Conservation (phyloP, 2,888 invertebrate genomes). For the Cantharis flavilabris region DNA sequence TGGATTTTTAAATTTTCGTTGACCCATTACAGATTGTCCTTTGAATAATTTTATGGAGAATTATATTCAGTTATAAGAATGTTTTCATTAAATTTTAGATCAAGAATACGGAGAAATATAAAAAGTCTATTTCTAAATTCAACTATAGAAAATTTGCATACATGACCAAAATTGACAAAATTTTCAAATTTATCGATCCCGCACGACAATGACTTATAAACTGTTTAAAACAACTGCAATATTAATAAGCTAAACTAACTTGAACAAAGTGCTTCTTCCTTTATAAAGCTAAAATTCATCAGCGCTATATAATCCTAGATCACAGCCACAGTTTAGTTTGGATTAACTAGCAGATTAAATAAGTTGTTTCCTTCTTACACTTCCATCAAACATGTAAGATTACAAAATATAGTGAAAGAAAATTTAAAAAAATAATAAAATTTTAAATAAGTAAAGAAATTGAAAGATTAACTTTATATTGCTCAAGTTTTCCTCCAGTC, state of each 20-base stretch:
- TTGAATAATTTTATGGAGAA: too few relatives aligned
- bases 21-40: too few relatives aligned
- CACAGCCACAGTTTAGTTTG: constrained; percentile 42
- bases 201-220: constrained; percentile 17
- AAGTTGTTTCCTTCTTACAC: constrained; percentile 26
- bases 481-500: neutral
- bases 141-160: neutral
- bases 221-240: constrained; percentile 26
- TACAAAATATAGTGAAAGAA: neutral
- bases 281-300: constrained; percentile 44
- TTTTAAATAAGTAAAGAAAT: neutral
- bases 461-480: neutral
- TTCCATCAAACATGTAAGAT: constrained; percentile 15
- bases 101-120: too few relatives aligned
- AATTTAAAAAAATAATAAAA: neutral
- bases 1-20: too few relatives aligned
- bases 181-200: neutral
- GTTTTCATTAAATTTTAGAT: too few relatives aligned
- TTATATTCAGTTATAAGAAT: too few relatives aligned
- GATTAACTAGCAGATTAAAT: constrained; percentile 41
- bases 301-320: constrained; percentile 44
- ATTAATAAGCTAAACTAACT: constrained; percentile 37
- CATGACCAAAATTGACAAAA: constrained; percentile 3
- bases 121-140: neutral
- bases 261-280: constrained; percentile 41